These are phyloP conservation scores for Girardinichthys multiradiatus DNA, from an alignment of 2,113 vertebrate genomes.

Conservation along the genomic window DNA sequence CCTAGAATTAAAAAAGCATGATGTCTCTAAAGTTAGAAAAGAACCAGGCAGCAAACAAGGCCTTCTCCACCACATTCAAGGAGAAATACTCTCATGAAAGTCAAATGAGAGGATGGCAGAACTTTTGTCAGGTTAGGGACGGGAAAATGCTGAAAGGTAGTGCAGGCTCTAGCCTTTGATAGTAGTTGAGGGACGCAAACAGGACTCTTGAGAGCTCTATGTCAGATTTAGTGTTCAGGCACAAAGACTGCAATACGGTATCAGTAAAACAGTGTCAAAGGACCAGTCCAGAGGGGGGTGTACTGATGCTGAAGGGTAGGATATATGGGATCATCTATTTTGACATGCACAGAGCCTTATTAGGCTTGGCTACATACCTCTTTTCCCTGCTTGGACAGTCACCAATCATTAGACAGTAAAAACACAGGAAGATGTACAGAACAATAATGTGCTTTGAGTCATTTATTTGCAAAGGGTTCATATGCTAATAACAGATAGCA, in stretches of 20 bases:
- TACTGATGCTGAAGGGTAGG: constrained; percentile 64
- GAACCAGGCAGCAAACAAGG: constrained; percentile 71
- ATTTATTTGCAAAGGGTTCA: constrained; percentile 69
- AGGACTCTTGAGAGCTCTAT: constrained; percentile 30
- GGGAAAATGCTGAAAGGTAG: constrained; percentile 52
- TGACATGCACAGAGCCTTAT: constrained; percentile 92
- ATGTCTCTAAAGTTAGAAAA: constrained; percentile 54
- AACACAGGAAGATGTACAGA: constrained; percentile 90
- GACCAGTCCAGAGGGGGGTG: constrained; percentile 32
- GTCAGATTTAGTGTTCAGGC: constrained; percentile 36
- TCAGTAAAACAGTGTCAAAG: constrained; percentile 58
- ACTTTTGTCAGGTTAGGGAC: constrained; percentile 26
- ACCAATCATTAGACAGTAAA: constrained; percentile 94
- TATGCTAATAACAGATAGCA: constrained; percentile 63
- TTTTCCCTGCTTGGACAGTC: constrained; percentile 98
- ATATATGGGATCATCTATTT: constrained; percentile 77
- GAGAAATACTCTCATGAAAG: constrained; percentile 72
- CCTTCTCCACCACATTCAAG: constrained; percentile 70
- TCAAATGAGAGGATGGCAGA: constrained; percentile 33
- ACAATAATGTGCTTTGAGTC: constrained; percentile 81
- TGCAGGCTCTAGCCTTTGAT: constrained; percentile 52
- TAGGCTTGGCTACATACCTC: constrained; percentile 95
- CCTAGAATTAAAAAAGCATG: constrained; percentile 45
- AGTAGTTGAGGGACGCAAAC: constrained; percentile 39
- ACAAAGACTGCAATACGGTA: constrained; percentile 49